Evolutionary conservation across 2,797 vertebrate genomes (phyloP).

Genomic region (Synanceia verrucosa): DNA sequence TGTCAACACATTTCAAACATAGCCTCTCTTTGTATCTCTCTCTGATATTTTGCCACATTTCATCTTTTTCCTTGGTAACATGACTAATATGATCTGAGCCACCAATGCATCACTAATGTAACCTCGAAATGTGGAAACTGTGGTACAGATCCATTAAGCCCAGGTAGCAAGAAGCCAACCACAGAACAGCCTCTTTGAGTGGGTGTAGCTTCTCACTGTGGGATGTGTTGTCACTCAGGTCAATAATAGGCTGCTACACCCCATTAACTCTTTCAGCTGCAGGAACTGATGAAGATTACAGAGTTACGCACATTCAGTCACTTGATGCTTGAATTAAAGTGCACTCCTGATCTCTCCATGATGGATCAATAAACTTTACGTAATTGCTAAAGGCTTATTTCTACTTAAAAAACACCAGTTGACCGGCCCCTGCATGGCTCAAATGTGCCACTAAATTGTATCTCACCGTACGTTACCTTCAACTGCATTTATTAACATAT

Average conservation of each 20-base stretch:
- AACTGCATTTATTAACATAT: neutral
- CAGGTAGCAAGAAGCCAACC: neutral
- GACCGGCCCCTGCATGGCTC: neutral
- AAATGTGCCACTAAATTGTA: neutral
- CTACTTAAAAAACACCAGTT: neutral
- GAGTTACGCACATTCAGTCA: conserved; percentile 15
- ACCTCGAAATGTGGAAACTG: neutral
- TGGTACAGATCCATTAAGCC: conserved; percentile 31
- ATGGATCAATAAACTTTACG: conserved; percentile 26
- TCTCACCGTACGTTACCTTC: neutral
- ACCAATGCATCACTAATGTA: conserved; percentile 30
- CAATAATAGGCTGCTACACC: conserved; percentile 25
- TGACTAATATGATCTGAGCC: conserved; percentile 8
- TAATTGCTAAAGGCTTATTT: neutral
- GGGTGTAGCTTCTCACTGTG: conserved; percentile 6
- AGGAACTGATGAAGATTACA: conserved; percentile 4
- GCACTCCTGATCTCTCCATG: neutral
- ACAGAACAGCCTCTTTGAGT: conserved; percentile 13
- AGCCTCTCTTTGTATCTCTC: neutral
- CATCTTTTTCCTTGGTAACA: conserved; percentile 15
- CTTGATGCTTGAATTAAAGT: conserved; percentile 21
- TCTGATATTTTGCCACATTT: conserved; percentile 1
- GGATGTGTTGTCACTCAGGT: conserved; percentile 26
- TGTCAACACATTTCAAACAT: conserved; percentile 11
- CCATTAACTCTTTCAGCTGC: conserved; percentile 47